phyloP scores from a whole-genome alignment of 2,888 invertebrate genomes.

The Muschampia plurimacula region DNA sequence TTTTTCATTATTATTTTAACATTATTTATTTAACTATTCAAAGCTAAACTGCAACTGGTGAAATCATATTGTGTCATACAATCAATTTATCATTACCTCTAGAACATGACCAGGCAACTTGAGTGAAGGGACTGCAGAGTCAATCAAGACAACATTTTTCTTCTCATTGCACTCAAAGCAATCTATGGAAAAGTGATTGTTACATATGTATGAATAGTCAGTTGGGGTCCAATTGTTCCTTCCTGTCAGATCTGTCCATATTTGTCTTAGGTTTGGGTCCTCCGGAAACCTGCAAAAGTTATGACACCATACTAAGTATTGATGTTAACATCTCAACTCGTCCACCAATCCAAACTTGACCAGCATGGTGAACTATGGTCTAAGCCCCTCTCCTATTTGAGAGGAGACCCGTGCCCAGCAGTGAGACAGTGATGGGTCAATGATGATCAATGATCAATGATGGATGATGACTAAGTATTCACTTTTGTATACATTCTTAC shows the following conservation, averaged over 20 bases:
- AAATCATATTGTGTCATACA: neutral
- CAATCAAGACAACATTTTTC: conserved; percentile 67
- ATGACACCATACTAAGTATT: neutral
- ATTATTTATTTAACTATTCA: too few species aligned
- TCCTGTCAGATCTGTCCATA: conserved; percentile 79
- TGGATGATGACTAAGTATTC: too few species aligned
- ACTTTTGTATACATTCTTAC: too few species aligned
- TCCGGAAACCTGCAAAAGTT: conserved; percentile 70
- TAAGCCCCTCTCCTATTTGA: too few species aligned
- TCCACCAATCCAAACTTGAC: too few species aligned
- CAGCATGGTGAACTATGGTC: too few species aligned
- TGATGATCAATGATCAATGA: too few species aligned
- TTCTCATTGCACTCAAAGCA: conserved; percentile 71
- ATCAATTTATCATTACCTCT: conserved; percentile 55
- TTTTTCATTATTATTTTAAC: too few species aligned
- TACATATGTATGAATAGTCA: conserved; percentile 78
- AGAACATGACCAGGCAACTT: conserved; percentile 77
- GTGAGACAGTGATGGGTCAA: too few species aligned
- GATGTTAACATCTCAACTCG: too few species aligned
- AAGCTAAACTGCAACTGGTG: too few species aligned
- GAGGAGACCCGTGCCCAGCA: too few species aligned
- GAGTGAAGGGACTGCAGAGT: conserved; percentile 75
- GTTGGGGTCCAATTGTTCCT: conserved; percentile 80
- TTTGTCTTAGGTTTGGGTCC: conserved; percentile 67
- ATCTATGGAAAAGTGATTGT: conserved; percentile 79